phyloP scores from a whole-genome alignment of 2,113 vertebrate species.

The Balaeniceps rex region DNA sequence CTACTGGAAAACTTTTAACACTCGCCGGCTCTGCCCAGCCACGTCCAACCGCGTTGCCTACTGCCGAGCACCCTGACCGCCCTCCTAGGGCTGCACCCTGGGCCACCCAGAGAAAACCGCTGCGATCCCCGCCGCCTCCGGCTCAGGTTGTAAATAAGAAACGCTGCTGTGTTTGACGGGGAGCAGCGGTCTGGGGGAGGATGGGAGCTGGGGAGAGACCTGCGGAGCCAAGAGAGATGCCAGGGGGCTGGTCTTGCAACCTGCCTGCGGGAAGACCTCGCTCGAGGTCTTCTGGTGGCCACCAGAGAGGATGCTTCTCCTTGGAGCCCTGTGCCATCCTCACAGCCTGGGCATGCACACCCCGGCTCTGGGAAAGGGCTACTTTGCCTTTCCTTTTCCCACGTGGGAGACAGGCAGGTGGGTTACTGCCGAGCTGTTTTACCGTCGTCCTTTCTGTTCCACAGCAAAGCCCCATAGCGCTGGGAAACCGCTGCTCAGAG shows the following conservation, averaged over 20 bases:
- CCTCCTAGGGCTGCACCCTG: neutral
- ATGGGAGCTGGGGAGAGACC: neutral
- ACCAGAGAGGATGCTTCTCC: neutral
- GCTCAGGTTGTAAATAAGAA: neutral
- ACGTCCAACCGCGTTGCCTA: neutral
- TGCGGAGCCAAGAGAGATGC: neutral
- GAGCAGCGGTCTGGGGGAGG: neutral
- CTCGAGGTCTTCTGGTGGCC: neutral
- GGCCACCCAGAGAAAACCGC: neutral
- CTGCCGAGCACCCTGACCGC: fast-evolving
- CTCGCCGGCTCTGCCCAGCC: neutral
- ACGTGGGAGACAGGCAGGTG: fast-evolving
- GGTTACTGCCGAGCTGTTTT: neutral
- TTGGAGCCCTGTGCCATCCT: neutral
- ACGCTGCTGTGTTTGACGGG: neutral
- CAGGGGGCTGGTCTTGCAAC: neutral
- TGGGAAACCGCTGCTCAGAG: neutral
- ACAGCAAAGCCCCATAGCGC: fast-evolving
- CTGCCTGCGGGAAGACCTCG: neutral
- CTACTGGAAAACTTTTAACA: neutral
- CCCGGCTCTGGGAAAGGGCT: neutral
- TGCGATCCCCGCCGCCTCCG: neutral
- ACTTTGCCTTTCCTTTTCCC: neutral
- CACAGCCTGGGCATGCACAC: neutral
- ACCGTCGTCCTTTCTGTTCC: neutral